Base-by-base conservation (phyloP, 1,140 invertebrate genomes). In the Pachyrhynchus sulphureomaculatus region DNA sequence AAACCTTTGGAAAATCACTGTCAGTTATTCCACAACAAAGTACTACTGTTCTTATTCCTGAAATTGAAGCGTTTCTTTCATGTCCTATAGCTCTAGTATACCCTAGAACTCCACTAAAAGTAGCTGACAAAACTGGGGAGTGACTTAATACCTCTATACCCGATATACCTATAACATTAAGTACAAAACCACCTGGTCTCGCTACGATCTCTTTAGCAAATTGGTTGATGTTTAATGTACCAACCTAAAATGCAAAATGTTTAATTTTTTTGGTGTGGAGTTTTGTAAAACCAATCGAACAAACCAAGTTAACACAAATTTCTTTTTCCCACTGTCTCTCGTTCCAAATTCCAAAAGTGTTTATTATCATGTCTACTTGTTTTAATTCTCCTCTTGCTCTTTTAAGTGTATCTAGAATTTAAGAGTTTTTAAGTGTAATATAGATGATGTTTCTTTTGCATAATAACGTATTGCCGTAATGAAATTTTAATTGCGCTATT, bases 21-120 rank as follows among this genome's bases (percentile, higher is more conserved):
- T 79, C 75, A 0, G 82, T 84, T 10, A 78, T 75, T 42, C 77
- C 79, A 45, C 81, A 79, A 69, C 82, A 84, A 17, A 84, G 68
- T 20, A 78, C 78, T 39, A 83, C 79, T 2, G 83, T 79, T 54
- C 79, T 74, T n/a, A 84, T 76, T 0, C 82, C 81, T 2, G 79
- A 80, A 48, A 75, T 67, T 33, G 79, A 77, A 26, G 79, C 77
- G 44, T 83, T 81, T 61, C 78, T 79, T 41, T 80, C 75, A 62
- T 82, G 53, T 0, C 73, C 73, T 18, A 72, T 70, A 58, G 67
- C 69, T 47, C 63, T 64, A 1, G 69, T 67, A 13, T 72, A 55
- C 8, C 67, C 70, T 4, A 75, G 45, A 5, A 75, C 66, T 6
- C 66, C 72, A 6, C 67, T 48, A 36, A 66, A 55, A 32, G 45